A percentile compares a stretch with the other conserved stretches of the same genome.
Conservation (phyloP, 1,140 invertebrate species). For the Sitophilus oryzae region DNA sequence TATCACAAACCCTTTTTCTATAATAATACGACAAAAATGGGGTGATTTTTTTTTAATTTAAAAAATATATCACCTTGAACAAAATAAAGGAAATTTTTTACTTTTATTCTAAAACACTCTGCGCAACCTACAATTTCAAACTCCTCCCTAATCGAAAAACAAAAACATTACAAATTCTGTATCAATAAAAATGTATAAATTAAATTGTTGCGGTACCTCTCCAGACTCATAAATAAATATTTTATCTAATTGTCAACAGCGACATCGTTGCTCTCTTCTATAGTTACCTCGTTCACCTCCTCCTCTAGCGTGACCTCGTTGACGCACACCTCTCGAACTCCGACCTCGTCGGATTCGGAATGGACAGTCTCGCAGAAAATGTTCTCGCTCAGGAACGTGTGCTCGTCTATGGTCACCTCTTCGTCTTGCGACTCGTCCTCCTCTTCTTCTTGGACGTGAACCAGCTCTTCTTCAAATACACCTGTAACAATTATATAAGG, state of each 20-base stretch:
- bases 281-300: slow-evolving; percentile 36
- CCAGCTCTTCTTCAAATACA: slow-evolving; percentile 23
- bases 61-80: neutral
- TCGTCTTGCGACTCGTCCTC: slow-evolving; percentile 23
- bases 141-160: too few relatives aligned
- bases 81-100: neutral
- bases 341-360: slow-evolving; percentile 15
- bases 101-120: neutral
- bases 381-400: slow-evolving; percentile 31
- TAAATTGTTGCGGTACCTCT: neutral
- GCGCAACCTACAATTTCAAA: neutral
- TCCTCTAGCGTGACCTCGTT: slow-evolving; percentile 39
- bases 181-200: too few relatives aligned
- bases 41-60: too few relatives aligned
- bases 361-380: slow-evolving; percentile 32
- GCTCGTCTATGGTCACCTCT: slow-evolving; percentile 15
- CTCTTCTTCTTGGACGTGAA: slow-evolving; percentile 14
- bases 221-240: neutral
- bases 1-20: too few relatives aligned
- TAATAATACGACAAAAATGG: too few relatives aligned
- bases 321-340: slow-evolving; percentile 35
- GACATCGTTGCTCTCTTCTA: slow-evolving; percentile 29
- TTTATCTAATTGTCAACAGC: slow-evolving; percentile 5
- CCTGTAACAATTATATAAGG: neutral
- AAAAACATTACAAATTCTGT: too few relatives aligned